phyloP scores from a whole-genome alignment of 2,888 invertebrate genomes.

The Cartodere bifasciata region DNA sequence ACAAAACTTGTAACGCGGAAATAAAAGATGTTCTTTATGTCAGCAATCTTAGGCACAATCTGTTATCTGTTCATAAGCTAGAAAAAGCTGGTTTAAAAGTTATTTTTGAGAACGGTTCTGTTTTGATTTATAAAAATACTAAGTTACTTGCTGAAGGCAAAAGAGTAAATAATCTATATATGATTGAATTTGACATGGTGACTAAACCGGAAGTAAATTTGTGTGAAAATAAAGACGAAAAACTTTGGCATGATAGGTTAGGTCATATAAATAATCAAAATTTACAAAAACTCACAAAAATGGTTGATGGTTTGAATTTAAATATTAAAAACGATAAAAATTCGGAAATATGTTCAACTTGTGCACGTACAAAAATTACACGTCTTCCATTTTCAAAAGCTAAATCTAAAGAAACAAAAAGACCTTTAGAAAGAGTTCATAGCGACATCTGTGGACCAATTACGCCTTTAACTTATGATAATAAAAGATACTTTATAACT shows the following conservation, averaged over 20 bases:
- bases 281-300: too few species aligned
- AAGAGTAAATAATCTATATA: slow-evolving; percentile 9
- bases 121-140: slow-evolving; percentile 9
- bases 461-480: slow-evolving; percentile 21
- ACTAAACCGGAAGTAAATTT: too few species aligned
- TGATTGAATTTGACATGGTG: too few species aligned
- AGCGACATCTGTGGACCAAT: slow-evolving; percentile 25
- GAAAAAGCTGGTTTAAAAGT: slow-evolving; percentile 10
- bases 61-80: slow-evolving; percentile 10
- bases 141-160: slow-evolving; percentile 6
- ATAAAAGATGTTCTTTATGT: slow-evolving; percentile 8
- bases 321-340: too few species aligned
- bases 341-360: slow-evolving; percentile 5
- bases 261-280: too few species aligned
- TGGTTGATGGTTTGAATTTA: too few species aligned
- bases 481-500: slow-evolving; percentile 23
- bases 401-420: slow-evolving; percentile 18
- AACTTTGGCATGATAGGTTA: too few species aligned
- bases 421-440: slow-evolving; percentile 24
- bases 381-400: slow-evolving; percentile 9
- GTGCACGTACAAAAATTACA: slow-evolving; percentile 5
- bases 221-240: too few species aligned
- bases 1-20: slow-evolving; percentile 2
- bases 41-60: slow-evolving; percentile 7
- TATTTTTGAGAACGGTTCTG: slow-evolving; percentile 6